Evolutionary conservation across 92 coral and sea anemone genomes (phyloP), one percentile per base, ranked within the genome.

Genomic region (Hydrozoanthus gracilis): DNA sequence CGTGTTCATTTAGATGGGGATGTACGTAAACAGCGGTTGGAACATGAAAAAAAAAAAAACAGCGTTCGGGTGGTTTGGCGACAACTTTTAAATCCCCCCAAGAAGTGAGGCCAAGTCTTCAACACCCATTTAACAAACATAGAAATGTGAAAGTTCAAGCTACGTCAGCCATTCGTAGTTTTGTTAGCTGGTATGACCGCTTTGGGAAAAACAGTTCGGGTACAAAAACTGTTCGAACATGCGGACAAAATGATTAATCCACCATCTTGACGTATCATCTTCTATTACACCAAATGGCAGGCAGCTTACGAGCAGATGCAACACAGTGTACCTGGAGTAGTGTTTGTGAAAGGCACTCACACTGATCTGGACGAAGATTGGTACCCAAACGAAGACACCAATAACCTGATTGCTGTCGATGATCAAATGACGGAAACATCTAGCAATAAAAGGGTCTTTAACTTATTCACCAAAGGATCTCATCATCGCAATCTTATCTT

Each of bases 131-230:
- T n/a, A n/a, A n/a, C n/a, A n/a, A n/a, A n/a, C n/a, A n/a, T n/a
- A n/a, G n/a, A n/a, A n/a, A n/a, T n/a, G n/a, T n/a, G n/a, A n/a
- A n/a, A n/a, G n/a, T n/a, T n/a, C n/a, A n/a, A 58, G 65, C 65
- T 58, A 9, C 13, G 10, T 9, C 65, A 58, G 10, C 13, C 13
- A 16, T 58, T 4, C 15, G 15, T 16, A 67, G 61, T 60, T 87
- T 87, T 49, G 90, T 9, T 14, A 84, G 91, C 10, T n/a, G n/a
- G n/a, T n/a, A 88, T 84, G 89, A 89, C 92, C 3, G 92, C 89
- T 16, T 74, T 76, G n/a, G 91, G 85, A 73, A 89, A 89, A 76
- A 86, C 89, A n/a, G 88, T 89, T 50, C 85, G 89, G 92, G 90
- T 89, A n/a, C 88, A 89, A 78, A 89, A 84, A 15, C 51, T 89